phyloP scores from a whole-genome alignment of 2,797 vertebrate species.

The Glossophaga mutica region DNA sequence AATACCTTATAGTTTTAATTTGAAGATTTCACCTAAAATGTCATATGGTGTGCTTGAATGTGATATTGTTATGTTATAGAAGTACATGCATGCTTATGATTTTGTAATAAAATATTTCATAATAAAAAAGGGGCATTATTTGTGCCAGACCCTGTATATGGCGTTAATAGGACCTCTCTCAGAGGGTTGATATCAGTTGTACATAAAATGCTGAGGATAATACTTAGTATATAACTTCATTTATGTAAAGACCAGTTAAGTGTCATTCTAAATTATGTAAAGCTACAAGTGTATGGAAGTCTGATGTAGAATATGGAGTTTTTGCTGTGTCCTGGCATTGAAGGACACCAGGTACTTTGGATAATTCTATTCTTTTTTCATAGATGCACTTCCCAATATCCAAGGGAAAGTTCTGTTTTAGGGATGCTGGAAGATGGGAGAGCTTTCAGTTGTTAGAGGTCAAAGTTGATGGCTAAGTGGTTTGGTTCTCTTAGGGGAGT shows the following conservation, averaged over 20 bases:
- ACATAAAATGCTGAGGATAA: background rate
- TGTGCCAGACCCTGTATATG: no score
- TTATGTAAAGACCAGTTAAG: background rate
- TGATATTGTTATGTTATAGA: no score
- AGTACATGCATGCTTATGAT: no score
- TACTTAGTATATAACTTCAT: background rate
- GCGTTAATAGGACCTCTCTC: background rate
- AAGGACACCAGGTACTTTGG: background rate
- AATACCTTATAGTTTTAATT: no score
- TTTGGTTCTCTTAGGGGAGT: background rate
- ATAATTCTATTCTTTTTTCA: background rate
- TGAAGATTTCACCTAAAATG: no score
- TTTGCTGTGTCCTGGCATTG: background rate
- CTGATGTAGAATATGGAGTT: background rate
- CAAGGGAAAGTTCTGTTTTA: background rate
- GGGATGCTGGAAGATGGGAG: background rate
- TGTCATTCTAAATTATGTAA: background rate
- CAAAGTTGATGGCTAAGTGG: background rate
- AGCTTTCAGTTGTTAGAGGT: background rate
- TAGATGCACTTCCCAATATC: background rate
- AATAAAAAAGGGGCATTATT: no score
- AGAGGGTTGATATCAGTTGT: background rate
- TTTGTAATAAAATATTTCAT: no score
- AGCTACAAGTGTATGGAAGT: background rate
- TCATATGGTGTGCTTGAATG: no score